phyloP scores from a whole-genome alignment of 2,797 vertebrate species.

The Atherinosoma microstoma region DNA sequence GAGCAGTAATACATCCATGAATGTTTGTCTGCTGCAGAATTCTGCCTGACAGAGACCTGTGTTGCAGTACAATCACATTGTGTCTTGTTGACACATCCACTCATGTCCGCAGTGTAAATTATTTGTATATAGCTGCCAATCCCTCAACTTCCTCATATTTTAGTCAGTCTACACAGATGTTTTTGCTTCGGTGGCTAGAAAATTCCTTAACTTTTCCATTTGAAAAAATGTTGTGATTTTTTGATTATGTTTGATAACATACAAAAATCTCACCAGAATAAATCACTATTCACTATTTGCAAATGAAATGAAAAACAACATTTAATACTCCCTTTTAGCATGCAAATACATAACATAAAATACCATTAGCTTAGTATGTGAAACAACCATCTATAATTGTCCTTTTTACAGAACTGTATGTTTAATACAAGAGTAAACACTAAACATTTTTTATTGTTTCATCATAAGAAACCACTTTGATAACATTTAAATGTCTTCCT shows the following conservation, averaged over 20 bases:
- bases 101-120: neutral
- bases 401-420: neutral
- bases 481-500: neutral
- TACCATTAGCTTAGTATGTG: neutral
- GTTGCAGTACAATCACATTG: conserved; percentile 7
- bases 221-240: neutral
- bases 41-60: neutral
- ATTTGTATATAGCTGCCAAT: conserved; percentile 1
- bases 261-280: neutral
- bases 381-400: neutral
- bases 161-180: neutral
- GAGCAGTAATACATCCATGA: neutral
- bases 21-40: conserved; percentile 14
- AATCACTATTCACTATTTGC: neutral
- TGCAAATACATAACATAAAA: neutral
- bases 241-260: neutral
- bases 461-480: neutral
- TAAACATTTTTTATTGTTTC: neutral
- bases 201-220: neutral
- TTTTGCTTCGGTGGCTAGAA: neutral
- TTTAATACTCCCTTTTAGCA: neutral
- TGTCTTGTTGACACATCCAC: conserved; percentile 4
- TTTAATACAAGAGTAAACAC: neutral
- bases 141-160: neutral
- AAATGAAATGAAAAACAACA: neutral